Conservation (phyloP, 2,797 vertebrate species). For the Otolemur crassicaudatus region DNA sequence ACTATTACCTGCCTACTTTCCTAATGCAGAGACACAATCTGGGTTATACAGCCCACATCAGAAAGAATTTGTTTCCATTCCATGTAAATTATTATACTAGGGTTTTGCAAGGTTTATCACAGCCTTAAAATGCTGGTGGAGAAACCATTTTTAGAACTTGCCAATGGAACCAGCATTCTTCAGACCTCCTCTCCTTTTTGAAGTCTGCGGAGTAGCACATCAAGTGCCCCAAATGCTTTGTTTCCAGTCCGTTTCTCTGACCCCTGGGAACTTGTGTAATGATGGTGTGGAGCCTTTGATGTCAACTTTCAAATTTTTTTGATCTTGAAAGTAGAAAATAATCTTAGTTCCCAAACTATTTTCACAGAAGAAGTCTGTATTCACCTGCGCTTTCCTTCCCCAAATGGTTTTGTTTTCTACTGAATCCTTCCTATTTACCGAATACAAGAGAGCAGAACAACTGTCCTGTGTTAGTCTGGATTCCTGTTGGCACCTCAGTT, state of each 20-base stretch:
- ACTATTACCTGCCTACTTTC: not conserved
- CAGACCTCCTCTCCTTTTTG: constrained; percentile 10
- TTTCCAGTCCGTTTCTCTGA: not conserved
- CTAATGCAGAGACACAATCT: not conserved
- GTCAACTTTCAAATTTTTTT: constrained; percentile 40
- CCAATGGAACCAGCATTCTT: not conserved
- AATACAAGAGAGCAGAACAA: constrained; percentile 50
- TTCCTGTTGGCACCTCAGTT: constrained; percentile 26
- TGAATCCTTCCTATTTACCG: constrained; percentile 48
- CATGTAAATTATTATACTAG: not conserved
- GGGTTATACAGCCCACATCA: not conserved
- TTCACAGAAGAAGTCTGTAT: constrained; percentile 17
- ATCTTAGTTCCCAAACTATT: constrained; percentile 62
- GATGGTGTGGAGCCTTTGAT: constrained; percentile 37
- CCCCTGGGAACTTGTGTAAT: constrained; percentile 47
- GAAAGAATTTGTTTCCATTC: not conserved
- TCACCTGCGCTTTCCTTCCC: constrained; percentile 41
- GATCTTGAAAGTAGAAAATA: constrained; percentile 63
- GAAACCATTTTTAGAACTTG: not conserved
- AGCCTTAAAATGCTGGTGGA: constrained; percentile 14
- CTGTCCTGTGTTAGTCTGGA: constrained; percentile 9
- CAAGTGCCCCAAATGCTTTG: not conserved
- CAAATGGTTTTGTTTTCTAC: constrained; percentile 55
- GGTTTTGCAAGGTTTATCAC: not conserved
- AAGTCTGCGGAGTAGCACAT: not conserved